These are phyloP conservation scores for Polypedilum vanderplanki DNA, from an alignment of 1,140 invertebrate genomes.

Conservation along the genomic window DNA sequence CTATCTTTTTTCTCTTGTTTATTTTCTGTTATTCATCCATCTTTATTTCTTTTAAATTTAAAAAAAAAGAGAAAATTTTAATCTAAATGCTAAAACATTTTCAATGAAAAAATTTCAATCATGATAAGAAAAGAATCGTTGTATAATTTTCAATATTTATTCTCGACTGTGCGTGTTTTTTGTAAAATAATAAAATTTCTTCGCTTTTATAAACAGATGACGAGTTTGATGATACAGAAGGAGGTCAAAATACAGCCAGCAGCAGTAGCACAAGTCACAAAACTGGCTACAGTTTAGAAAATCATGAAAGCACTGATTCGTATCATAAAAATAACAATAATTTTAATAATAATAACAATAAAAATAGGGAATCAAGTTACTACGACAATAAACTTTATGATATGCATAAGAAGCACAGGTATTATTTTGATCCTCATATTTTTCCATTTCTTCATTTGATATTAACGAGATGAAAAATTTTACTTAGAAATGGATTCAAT, in stretches of 20 bases:
- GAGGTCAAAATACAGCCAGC: neutral
- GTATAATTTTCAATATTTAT: no score
- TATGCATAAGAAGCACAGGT: constrained; percentile 28
- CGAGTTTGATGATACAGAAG: neutral
- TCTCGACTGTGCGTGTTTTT: no score
- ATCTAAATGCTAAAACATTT: no score
- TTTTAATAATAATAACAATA: constrained; percentile 27
- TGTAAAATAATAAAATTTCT: no score
- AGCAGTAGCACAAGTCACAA: neutral
- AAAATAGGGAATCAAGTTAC: constrained; percentile 26
- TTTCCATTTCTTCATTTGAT: neutral
- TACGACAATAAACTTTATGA: constrained; percentile 22
- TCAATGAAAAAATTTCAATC: no score
- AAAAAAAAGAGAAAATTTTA: no score
- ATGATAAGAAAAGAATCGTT: no score
- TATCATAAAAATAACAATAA: constrained; percentile 23
- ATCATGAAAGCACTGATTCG: constrained; percentile 25
- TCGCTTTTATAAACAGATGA: neutral
- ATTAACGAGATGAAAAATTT: neutral
- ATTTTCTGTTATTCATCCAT: no score
- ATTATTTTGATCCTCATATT: neutral
- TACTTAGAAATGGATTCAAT: constrained; percentile 25
- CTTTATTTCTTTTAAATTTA: no score
- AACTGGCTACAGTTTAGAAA: constrained; percentile 13
- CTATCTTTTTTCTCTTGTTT: no score